These are phyloP conservation scores for Anabas testudineus DNA, from an alignment of 2,797 vertebrate species.

Conservation along the genomic window DNA sequence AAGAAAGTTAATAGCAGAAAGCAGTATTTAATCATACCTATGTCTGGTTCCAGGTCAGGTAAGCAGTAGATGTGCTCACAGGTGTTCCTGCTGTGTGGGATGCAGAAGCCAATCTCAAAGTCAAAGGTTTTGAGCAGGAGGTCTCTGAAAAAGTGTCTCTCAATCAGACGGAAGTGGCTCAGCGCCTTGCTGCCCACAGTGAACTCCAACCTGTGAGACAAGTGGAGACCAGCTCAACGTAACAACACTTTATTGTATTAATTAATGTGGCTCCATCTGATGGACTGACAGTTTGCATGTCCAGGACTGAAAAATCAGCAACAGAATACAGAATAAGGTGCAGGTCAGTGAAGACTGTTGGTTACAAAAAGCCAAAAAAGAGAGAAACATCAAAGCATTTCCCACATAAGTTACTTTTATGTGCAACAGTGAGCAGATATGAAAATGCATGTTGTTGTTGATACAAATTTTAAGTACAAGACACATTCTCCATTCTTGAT, in stretches of 20 bases:
- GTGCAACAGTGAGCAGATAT: no score
- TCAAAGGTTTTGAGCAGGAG: slow-evolving; percentile 92
- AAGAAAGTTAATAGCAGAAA: not conserved
- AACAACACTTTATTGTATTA: not conserved
- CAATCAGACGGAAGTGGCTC: slow-evolving; percentile 91
- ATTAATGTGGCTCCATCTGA: no score
- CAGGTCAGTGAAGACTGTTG: no score
- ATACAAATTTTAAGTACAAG: no score
- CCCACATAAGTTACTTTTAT: no score
- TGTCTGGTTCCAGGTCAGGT: slow-evolving; percentile 89
- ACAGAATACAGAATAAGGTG: no score
- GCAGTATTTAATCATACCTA: slow-evolving; percentile 74
- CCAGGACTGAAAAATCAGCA: no score
- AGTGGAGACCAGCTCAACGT: not conserved
- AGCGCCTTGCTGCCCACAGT: slow-evolving; percentile 91
- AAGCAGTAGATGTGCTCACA: slow-evolving; percentile 94
- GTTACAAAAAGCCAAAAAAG: no score
- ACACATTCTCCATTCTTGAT: no score
- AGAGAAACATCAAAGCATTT: no score
- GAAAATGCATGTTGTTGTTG: no score
- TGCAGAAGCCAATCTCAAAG: slow-evolving; percentile 95
- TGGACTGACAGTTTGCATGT: no score
- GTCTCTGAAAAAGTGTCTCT: slow-evolving; percentile 92
- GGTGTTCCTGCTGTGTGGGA: slow-evolving; percentile 92
- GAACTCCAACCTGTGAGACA: slow-evolving; percentile 88